Conservation (phyloP, 2,797 vertebrate species). For the Epinephelus awoara region DNA sequence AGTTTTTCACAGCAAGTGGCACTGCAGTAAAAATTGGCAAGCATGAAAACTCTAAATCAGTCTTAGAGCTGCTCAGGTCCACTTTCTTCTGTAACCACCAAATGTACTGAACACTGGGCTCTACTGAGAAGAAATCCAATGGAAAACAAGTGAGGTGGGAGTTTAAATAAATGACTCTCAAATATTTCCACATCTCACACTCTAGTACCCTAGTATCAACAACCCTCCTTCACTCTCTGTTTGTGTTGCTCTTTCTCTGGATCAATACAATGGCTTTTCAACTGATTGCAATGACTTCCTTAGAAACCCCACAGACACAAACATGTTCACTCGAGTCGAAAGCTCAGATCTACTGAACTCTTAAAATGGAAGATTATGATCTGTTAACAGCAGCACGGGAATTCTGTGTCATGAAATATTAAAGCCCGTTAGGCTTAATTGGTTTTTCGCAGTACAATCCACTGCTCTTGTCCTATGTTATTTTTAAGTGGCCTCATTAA, state of each 20-base stretch:
- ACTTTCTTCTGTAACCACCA: not conserved
- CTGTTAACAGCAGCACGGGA: not conserved
- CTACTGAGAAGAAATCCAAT: not conserved
- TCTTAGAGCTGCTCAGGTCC: not conserved
- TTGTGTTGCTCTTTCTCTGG: slow-evolving; percentile 7
- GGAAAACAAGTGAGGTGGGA: not conserved
- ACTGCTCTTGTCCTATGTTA: not conserved
- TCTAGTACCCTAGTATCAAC: not conserved
- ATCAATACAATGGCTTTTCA: slow-evolving; percentile 62
- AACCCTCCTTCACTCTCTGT: slow-evolving; percentile 3
- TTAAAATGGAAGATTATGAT: slow-evolving; percentile 7
- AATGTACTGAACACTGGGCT: not conserved
- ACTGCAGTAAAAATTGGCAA: slow-evolving; percentile 27
- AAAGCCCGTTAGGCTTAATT: not conserved
- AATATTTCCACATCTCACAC: slow-evolving; percentile 5
- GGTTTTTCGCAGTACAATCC: not conserved
- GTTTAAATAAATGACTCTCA: slow-evolving; percentile 23
- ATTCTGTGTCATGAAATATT: not conserved
- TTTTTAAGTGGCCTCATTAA: not conserved
- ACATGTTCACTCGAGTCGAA: slow-evolving; percentile 6
- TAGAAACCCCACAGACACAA: slow-evolving; percentile 20
- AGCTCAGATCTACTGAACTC: not conserved
- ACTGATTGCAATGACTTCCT: slow-evolving; percentile 39
- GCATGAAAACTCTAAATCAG: slow-evolving; percentile 13
- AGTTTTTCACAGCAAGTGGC: slow-evolving; percentile 26